phyloP scores from a whole-genome alignment of 1,140 invertebrate genomes.

The Cepaea nemoralis region DNA sequence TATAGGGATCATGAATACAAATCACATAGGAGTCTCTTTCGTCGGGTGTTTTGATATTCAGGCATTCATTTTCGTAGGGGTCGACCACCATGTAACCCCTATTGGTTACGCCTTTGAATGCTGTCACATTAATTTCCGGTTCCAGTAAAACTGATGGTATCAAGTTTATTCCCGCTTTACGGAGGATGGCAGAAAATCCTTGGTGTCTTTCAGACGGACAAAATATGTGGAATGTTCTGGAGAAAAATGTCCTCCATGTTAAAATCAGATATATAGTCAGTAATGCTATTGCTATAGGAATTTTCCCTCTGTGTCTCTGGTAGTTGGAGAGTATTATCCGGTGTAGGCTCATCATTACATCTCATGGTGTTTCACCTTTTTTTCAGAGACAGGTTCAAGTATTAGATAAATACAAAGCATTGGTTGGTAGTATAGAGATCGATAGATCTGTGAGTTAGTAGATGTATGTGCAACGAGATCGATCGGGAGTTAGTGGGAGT shows the following conservation, averaged over 20 bases:
- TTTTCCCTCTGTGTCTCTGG: background rate
- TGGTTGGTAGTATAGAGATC: too few species aligned
- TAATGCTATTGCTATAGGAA: background rate
- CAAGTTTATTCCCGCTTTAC: background rate
- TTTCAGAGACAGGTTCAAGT: too few species aligned
- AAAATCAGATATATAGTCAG: background rate
- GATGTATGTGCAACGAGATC: too few species aligned
- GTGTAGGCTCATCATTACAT: too few species aligned
- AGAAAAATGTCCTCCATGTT: background rate
- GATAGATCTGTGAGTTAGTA: too few species aligned
- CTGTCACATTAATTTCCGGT: background rate
- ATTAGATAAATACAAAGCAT: too few species aligned
- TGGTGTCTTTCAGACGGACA: background rate
- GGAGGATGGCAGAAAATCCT: too few species aligned
- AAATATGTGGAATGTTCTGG: background rate
- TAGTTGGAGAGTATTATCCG: too few species aligned
- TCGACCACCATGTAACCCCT: background rate
- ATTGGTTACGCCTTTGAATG: background rate
- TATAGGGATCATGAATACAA: slow-evolving; percentile 15
- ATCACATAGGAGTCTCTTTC: background rate
- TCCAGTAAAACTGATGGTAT: background rate
- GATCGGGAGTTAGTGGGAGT: too few species aligned
- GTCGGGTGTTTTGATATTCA: background rate
- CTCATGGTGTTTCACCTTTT: too few species aligned
- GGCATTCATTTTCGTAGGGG: background rate